Percentiles rank a stretch among this genome's conserved stretches.
Evolutionary conservation across 1,140 invertebrate genomes (phyloP).

Genomic region (Calephelis nemesis): DNA sequence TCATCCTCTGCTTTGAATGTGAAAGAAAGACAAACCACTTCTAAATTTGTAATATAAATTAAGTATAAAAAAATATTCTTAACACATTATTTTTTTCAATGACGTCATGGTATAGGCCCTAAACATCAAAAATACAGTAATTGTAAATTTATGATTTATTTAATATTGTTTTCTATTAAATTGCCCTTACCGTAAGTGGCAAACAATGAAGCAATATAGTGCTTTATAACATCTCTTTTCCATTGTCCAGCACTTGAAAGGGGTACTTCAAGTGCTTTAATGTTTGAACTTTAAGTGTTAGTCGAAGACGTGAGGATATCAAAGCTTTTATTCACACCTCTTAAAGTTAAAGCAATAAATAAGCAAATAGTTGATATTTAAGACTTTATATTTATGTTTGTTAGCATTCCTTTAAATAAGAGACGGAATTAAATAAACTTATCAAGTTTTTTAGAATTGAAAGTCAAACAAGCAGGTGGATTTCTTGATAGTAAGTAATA

Average conservation of each 20-base stretch:
- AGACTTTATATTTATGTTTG: neutral
- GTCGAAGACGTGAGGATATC: neutral
- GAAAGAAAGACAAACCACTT: too few relatives aligned
- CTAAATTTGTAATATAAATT: too few relatives aligned
- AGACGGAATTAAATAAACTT: too few relatives aligned
- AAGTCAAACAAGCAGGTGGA: too few relatives aligned
- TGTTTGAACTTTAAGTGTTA: neutral
- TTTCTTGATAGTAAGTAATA: too few relatives aligned
- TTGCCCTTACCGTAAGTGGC: constrained; percentile 4
- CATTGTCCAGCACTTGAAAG: constrained; percentile 2
- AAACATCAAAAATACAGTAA: neutral
- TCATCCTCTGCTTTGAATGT: too few relatives aligned
- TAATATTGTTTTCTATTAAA: constrained; percentile 1
- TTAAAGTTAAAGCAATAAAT: neutral
- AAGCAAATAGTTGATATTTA: neutral
- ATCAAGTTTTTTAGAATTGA: too few relatives aligned
- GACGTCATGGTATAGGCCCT: too few relatives aligned
- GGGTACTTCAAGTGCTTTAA: constrained; percentile 5
- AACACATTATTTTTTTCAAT: too few relatives aligned
- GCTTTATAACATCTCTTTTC: neutral
- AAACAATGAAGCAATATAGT: constrained; percentile 7
- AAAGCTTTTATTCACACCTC: neutral
- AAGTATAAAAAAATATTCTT: too few relatives aligned
- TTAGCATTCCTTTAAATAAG: too few relatives aligned
- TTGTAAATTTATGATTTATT: neutral